These are phyloP conservation scores for Ochropleura plecta DNA, from an alignment of 2,888 invertebrate genomes.

Conservation along the genomic window DNA sequence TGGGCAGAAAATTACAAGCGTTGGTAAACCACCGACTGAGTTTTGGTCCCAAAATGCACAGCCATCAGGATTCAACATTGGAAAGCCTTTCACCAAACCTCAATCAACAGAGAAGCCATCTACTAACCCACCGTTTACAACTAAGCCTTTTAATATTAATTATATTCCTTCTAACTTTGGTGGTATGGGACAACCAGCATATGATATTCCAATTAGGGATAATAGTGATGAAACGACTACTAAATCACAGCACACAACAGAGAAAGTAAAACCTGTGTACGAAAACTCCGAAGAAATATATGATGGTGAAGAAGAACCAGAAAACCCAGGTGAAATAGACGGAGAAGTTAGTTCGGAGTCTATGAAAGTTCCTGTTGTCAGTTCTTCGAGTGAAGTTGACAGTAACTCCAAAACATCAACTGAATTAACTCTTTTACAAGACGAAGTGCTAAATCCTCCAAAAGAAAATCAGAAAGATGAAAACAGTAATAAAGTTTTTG, in stretches of 20 bases:
- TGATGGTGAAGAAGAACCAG: slow-evolving; percentile 83
- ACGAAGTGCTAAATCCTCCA: slow-evolving; percentile 73
- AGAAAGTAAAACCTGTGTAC: slow-evolving; percentile 80
- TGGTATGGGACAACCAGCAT: slow-evolving; percentile 81
- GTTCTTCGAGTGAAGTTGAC: slow-evolving; percentile 79
- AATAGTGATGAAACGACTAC: slow-evolving; percentile 82
- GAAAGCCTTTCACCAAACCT: slow-evolving; percentile 83
- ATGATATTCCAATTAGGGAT: slow-evolving; percentile 87
- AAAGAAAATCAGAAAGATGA: slow-evolving; percentile 68
- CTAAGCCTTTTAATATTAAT: slow-evolving; percentile 76
- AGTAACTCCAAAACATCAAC: slow-evolving; percentile 70
- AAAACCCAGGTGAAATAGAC: slow-evolving; percentile 76
- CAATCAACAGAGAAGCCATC: slow-evolving; percentile 70
- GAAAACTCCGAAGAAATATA: slow-evolving; percentile 87
- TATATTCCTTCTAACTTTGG: slow-evolving; percentile 83
- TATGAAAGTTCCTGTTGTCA: slow-evolving; percentile 86
- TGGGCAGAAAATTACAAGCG: slow-evolving; percentile 83
- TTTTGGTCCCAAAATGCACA: slow-evolving; percentile 78
- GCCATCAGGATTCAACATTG: slow-evolving; percentile 77
- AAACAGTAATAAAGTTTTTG: slow-evolving; percentile 63
- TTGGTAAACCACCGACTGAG: slow-evolving; percentile 84
- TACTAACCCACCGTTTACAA: slow-evolving; percentile 71
- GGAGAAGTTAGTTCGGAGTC: slow-evolving; percentile 88
- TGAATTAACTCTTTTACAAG: slow-evolving; percentile 74
- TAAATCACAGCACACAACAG: slow-evolving; percentile 67